Percentiles rank a stretch among this genome's conserved stretches.
phyloP scores from a whole-genome alignment of 1,140 invertebrate genomes.

The Ceratosolen solmsi region DNA sequence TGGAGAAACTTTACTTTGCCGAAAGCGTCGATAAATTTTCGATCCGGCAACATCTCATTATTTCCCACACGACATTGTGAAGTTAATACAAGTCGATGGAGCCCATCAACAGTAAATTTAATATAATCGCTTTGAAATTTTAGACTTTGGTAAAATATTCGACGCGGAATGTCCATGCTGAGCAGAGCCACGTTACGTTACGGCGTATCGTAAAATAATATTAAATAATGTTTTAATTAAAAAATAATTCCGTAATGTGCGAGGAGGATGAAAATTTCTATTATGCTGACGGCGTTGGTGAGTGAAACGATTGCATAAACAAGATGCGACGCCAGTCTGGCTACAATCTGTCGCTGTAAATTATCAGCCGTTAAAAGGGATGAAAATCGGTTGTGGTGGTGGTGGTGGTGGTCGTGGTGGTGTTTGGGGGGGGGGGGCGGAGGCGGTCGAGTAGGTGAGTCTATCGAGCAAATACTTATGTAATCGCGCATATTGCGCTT shows the following conservation, averaged over 20 bases:
- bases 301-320: not conserved
- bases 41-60: not conserved
- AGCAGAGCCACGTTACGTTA: not conserved
- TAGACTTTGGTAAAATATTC: not conserved
- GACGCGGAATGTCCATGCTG: not conserved
- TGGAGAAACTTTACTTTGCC: too few species aligned
- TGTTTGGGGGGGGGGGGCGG: too few species aligned
- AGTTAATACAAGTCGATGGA: not conserved
- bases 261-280: not conserved
- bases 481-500: not conserved
- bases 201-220: not conserved
- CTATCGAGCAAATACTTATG: not conserved
- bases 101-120: not conserved
- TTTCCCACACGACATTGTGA: not conserved
- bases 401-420: too few species aligned
- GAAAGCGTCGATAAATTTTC: not conserved
- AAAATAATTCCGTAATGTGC: not conserved
- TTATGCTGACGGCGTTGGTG: not conserved
- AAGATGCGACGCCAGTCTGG: not conserved
- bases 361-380: not conserved
- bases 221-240: slow-evolving; percentile 19
- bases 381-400: not conserved
- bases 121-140: not conserved
- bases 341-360: not conserved
- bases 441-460: not conserved